Conservation (phyloP, 2,797 vertebrate genomes). For the Toxotes lorentzi region DNA sequence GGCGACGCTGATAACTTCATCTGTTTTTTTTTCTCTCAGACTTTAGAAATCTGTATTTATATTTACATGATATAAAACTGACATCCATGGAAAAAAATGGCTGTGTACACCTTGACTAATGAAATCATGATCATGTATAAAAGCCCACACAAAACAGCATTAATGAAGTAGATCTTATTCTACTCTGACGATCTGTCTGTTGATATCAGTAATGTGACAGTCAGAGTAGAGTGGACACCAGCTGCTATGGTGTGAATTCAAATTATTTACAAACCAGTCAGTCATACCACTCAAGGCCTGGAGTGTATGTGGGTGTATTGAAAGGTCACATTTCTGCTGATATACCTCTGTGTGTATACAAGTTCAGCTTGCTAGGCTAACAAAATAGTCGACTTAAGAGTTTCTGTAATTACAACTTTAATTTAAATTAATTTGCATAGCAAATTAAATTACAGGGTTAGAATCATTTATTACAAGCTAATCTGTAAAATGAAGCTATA, state of each 20-base stretch:
- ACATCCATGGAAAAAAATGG: too few species aligned
- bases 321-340: neutral
- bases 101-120: too few species aligned
- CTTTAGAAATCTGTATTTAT: too few species aligned
- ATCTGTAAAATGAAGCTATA: constrained; percentile 32
- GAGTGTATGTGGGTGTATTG: neutral
- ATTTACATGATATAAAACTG: neutral
- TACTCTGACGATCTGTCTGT: neutral
- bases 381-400: neutral
- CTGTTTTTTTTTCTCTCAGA: too few species aligned
- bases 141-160: neutral
- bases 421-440: constrained; percentile 24
- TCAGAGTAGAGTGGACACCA: constrained; percentile 12
- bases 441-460: constrained; percentile 11
- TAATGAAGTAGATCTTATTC: neutral
- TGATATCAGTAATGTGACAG: constrained; percentile 30
- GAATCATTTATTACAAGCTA: constrained; percentile 17
- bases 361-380: neutral
- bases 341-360: neutral
- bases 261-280: constrained; percentile 31
- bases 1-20: too few species aligned
- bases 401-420: constrained; percentile 35
- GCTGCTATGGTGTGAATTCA: constrained; percentile 15
- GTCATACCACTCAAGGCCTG: constrained; percentile 2
- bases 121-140: neutral